phyloP scores from a whole-genome alignment of 2,113 vertebrate species.

The Pedetes capensis region DNA sequence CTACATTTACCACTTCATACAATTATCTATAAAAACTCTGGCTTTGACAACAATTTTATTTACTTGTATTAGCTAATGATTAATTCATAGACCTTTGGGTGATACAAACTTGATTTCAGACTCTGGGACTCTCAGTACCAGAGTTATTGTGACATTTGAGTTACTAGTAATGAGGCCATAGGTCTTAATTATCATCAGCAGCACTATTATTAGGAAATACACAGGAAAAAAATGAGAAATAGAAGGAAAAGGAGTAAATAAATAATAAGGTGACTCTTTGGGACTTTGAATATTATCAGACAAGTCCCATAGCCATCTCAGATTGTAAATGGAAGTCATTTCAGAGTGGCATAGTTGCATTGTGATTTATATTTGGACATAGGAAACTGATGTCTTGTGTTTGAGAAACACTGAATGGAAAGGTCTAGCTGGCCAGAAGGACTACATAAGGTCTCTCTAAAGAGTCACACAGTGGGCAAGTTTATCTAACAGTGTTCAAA shows the following conservation, averaged over 20 bases:
- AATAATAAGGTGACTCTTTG: neutral
- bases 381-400: neutral
- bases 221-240: neutral
- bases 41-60: neutral
- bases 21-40: neutral
- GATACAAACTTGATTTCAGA: neutral
- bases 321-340: neutral
- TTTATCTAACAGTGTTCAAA: neutral
- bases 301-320: neutral
- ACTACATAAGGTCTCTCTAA: neutral
- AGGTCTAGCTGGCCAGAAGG: neutral
- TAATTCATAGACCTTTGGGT: neutral
- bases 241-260: neutral
- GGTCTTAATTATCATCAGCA: neutral
- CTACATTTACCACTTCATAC: neutral
- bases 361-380: neutral
- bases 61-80: neutral
- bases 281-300: neutral
- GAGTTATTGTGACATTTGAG: neutral
- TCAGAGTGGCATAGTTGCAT: neutral
- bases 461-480: neutral
- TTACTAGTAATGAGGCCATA: neutral
- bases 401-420: neutral
- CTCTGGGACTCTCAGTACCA: neutral
- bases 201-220: neutral